Evolutionary conservation across 1,140 invertebrate species (phyloP).

Genomic region (Drosophila leontia): DNA sequence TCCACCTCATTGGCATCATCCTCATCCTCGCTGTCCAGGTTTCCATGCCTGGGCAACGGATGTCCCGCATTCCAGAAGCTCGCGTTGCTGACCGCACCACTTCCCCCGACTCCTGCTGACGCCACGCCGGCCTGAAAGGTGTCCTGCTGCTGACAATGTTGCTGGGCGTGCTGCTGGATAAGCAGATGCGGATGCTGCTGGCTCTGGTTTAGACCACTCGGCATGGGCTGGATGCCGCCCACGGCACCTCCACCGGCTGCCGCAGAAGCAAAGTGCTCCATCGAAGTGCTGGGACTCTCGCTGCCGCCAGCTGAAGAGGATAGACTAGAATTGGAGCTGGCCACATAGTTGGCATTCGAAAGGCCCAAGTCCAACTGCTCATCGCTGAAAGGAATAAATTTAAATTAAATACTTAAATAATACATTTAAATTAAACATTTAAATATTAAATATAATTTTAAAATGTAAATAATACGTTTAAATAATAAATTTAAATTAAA

Average conservation of each 20-base stretch:
- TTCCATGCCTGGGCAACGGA: constrained; percentile 75
- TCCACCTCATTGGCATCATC: constrained; percentile 86
- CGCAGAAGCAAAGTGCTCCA: constrained; percentile 86
- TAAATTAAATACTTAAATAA: no score
- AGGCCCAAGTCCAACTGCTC: constrained; percentile 79
- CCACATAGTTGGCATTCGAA: constrained; percentile 78
- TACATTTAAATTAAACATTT: no score
- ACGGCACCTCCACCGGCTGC: constrained; percentile 68
- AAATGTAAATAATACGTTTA: no score
- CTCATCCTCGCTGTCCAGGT: constrained; percentile 85
- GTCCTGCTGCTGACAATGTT: constrained; percentile 80
- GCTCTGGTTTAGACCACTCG: constrained; percentile 39
- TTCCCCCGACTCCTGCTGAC: constrained; percentile 26
- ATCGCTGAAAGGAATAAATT: constrained; percentile 56
- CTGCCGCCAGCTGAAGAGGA: constrained; percentile 86
- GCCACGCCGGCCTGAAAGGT: constrained; percentile 73
- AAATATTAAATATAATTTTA: no score
- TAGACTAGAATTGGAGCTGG: constrained; percentile 85
- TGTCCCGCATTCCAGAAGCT: constrained; percentile 82
- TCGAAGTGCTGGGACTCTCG: constrained; percentile 86
- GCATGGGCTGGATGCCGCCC: constrained; percentile 43
- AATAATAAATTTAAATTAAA: no score
- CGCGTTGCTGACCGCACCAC: constrained; percentile 65
- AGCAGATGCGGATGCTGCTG: constrained; percentile 73
- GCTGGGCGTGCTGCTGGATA: constrained; percentile 69